These are phyloP conservation scores for Drosophila falleni DNA, from an alignment of 2,888 invertebrate species.

Conservation along the genomic window DNA sequence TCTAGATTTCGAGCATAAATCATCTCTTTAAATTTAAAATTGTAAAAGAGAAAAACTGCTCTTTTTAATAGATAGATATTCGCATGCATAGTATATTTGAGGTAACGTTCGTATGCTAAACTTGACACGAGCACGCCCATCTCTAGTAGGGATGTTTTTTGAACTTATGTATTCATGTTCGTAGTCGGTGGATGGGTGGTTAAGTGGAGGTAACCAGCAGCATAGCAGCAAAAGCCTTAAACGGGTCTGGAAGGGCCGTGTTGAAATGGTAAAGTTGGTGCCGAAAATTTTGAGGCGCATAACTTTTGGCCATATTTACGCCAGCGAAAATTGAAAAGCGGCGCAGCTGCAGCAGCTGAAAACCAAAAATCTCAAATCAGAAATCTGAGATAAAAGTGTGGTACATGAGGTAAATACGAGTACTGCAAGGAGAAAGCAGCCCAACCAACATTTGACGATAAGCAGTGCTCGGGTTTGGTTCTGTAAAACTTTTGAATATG, in stretches of 20 bases:
- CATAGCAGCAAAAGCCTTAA: constrained; percentile 6
- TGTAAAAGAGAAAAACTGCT: no score
- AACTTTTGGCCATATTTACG: constrained; percentile 67
- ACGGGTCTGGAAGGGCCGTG: constrained; percentile 3
- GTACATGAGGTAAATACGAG: constrained; percentile 33
- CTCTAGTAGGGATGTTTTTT: constrained; percentile 7
- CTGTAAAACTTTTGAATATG: constrained; percentile 47
- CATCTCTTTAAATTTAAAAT: no score
- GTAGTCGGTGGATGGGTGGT: constrained; percentile 4
- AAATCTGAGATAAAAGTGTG: constrained; percentile 55
- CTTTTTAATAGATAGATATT: no score
- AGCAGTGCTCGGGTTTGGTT: background rate
- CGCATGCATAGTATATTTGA: no score
- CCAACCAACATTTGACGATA: background rate
- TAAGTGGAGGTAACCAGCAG: constrained; percentile 4
- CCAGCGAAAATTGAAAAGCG: constrained; percentile 47
- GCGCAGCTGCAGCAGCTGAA: constrained; percentile 43
- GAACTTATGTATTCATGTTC: constrained; percentile 34
- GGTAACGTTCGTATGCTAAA: no score
- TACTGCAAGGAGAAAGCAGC: background rate
- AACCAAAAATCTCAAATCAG: constrained; percentile 13
- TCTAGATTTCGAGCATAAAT: no score
- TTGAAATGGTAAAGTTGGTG: constrained; percentile 35
- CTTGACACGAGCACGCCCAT: background rate
- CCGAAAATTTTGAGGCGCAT: constrained; percentile 50